Base-by-base conservation (phyloP, 2,888 invertebrate genomes). In the Ormyrus rosae region DNA sequence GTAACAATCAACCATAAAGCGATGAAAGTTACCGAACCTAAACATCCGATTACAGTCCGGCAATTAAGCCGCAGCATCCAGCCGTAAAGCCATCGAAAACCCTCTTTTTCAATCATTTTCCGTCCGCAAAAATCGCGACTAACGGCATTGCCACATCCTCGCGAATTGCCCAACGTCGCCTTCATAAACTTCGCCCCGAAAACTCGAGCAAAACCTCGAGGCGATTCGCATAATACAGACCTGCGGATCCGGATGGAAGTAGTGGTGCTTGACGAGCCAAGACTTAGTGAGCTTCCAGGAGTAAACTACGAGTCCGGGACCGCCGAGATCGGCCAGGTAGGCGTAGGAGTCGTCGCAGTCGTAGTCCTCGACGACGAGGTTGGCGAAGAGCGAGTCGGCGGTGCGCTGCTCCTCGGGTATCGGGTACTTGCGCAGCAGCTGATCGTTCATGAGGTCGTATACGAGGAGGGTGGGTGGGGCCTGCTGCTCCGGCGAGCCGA, bases 341-440 rank as follows among this genome's bases (percentile, higher is more conserved):
- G 94, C 96, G 84, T 92, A 96, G 0, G 94, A 93, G 81, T 95
- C 93, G 0, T 94, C 93, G 84, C 96, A 96, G 83, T 94, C 93
- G 0, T 92, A 91, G 85, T 96, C 96, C 89, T 96, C 96, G 0
- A 96, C 93, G 0, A 94, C 96, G 65, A 96, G 94, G 86, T 95
- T 96, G 0, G 95, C 95, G 85, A 96, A 95, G 50, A 95, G 92
- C 0, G 95, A 95, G 7, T 94, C 93, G 80, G 94, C 90, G 84
- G 94, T 95, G 6, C 93, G 91, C 86, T 95, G 95, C 2, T 92
- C 92, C 0, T 89, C 90, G 0, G 96, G 95, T 60, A 96, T 92
- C 6, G 91, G 88, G 86, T 94, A 95, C 60, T 94, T 93, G 71
- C 95, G 92, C n/a, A 96, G 85, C 11, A 96, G 89, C 73, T 93